phyloP scores from a whole-genome alignment of 2,888 invertebrate genomes.

The Drosophila prolongata region DNA sequence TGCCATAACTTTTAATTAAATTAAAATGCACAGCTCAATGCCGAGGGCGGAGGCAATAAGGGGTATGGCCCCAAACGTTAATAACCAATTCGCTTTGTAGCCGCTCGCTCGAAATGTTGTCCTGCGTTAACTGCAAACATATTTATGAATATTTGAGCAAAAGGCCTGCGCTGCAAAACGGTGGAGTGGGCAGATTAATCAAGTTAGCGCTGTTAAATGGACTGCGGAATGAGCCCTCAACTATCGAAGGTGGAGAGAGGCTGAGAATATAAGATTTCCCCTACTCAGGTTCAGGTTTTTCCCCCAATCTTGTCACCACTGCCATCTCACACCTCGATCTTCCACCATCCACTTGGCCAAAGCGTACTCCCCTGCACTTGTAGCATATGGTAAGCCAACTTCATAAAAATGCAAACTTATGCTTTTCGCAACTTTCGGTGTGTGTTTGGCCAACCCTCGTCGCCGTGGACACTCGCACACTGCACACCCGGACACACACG shows the following conservation, averaged over 20 bases:
- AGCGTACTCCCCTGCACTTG: constrained; percentile 25
- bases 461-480: constrained; percentile 40
- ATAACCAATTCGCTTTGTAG: constrained; percentile 77
- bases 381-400: constrained; percentile 70
- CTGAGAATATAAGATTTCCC: not conserved
- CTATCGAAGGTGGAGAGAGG: not conserved
- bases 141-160: constrained; percentile 75
- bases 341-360: constrained; percentile 7
- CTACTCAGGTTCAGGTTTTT: not conserved
- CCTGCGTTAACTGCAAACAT: constrained; percentile 54
- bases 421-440: constrained; percentile 71
- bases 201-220: constrained; percentile 54
- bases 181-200: constrained; percentile 48
- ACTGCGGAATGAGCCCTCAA: constrained; percentile 22
- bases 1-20: constrained; percentile 78
- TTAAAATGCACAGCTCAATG: constrained; percentile 75
- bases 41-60: constrained; percentile 21
- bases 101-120: constrained; percentile 38
- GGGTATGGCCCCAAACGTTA: constrained; percentile 51
- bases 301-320: constrained; percentile 26
- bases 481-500: constrained; percentile 10
- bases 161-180: constrained; percentile 25
- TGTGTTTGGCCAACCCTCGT: constrained; percentile 49
- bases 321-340: constrained; percentile 40
- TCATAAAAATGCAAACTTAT: constrained; percentile 80